Base-by-base conservation (phyloP, 1,140 invertebrate species). In the Hycleus cichorii region DNA sequence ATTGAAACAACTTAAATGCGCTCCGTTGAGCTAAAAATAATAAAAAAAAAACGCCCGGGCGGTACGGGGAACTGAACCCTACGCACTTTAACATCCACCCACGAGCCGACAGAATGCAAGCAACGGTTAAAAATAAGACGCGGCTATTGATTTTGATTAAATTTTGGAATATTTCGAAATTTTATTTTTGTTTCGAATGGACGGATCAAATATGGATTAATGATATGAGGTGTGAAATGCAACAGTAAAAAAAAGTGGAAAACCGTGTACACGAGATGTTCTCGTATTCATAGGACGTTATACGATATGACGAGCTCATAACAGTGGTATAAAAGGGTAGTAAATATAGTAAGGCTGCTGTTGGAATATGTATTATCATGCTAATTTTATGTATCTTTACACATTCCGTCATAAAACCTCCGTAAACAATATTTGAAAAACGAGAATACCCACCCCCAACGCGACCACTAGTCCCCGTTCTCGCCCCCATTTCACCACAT, bases 241-340 rank as follows among this genome's bases (percentile, higher is more conserved):
- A 44, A 54, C 44, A 44, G 47, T 52, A 61, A 66, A 32, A 32
- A 18, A 64, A 66, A 66, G 61, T 63, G 59, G 62, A 64, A 66
- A 66, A 60, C 47, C 62, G 45, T 66, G 62, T 64, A 63, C 46
- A 32, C 57, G 56, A 50, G 52, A 57, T 63, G 51, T 54, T 64
- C 56, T 48, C 52, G 53, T 61, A 66, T 66, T 61, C 58, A 66
- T 61, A 58, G 57, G 53, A 49, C 52, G 59, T 59, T 66, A 59
- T 62, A 60, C 49, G 53, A 59, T 52, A 59, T 61, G 62, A 61
- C 59, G 61, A 65, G 57, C 62, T 64, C 64, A 56, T 66, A 66
- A 66, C 57, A 39, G 57, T 58, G 62, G 54, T 63, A 61, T 66
- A 63, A 66, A 66, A 66, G 46, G 47, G 61, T 54, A 59, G 59